phyloP scores from a whole-genome alignment of 2,797 vertebrate genomes.

The Hippocampus kuda region DNA sequence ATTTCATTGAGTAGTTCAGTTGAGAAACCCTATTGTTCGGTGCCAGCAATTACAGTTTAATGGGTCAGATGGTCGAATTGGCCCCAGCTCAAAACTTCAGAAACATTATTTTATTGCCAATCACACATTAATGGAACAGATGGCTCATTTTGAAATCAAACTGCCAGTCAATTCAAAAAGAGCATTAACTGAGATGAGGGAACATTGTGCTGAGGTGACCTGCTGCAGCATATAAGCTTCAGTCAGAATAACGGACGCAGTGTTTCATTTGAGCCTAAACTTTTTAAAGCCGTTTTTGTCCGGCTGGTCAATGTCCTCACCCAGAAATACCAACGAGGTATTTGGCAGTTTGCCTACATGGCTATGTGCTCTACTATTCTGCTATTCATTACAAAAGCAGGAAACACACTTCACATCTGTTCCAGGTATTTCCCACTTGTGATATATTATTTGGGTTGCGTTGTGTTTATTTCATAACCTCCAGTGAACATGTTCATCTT shows the following conservation, averaged over 20 bases:
- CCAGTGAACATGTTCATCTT: no score
- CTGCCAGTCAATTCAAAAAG: constrained; percentile 33
- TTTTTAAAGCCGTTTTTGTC: neutral
- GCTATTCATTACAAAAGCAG: neutral
- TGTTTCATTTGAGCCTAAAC: neutral
- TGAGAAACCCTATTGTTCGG: constrained; percentile 13
- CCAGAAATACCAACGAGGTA: neutral
- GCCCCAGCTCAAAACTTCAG: constrained; percentile 27
- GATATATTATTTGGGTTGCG: no score
- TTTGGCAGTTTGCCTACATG: neutral
- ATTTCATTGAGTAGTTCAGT: constrained; percentile 18
- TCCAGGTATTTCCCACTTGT: neutral
- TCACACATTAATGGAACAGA: constrained; percentile 42
- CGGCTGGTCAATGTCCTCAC: neutral
- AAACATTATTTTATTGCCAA: constrained; percentile 37
- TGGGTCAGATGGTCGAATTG: constrained; percentile 16
- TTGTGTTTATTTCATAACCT: no score
- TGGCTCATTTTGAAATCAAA: constrained; percentile 31
- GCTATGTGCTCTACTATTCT: neutral
- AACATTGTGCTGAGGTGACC: constrained; percentile 33
- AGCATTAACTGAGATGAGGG: constrained; percentile 25
- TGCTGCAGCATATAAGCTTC: constrained; percentile 12
- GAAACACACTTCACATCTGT: no score
- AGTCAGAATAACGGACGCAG: neutral
- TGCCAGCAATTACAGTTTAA: constrained; percentile 30